phyloP scores from a whole-genome alignment of 2,888 invertebrate genomes.

The Leucophenga maculata region DNA sequence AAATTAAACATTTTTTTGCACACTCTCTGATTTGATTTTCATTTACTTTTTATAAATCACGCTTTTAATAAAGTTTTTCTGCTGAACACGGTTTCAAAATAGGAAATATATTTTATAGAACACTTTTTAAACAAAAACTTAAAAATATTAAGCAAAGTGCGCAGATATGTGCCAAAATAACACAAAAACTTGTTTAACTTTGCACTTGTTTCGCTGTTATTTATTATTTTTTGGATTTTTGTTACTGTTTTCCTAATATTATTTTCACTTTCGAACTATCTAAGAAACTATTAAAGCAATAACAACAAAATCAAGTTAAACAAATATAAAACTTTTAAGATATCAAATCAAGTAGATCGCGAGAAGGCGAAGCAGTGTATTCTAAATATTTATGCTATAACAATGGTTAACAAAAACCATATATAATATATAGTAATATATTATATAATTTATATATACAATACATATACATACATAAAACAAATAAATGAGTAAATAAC shows the following conservation, averaged over 20 bases:
- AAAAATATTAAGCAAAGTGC: conserved; percentile 39
- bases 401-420: conserved; percentile 21
- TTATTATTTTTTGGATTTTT: conserved; percentile 12
- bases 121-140: conserved; percentile 33
- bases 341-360: conserved; percentile 1
- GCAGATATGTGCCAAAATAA: conserved; percentile 55
- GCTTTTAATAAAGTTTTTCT: conserved; percentile 47
- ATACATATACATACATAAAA: conserved; percentile 36
- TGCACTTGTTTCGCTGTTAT: conserved; percentile 4
- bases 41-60: conserved; percentile 46
- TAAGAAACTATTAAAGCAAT: conserved; percentile 47
- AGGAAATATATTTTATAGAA: conserved; percentile 30
- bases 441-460: conserved; percentile 40
- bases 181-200: conserved; percentile 1
- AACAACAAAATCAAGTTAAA: conserved; percentile 16
- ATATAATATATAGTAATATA: conserved; percentile 17
- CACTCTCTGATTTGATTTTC: conserved; percentile 30
- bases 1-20: conserved; percentile 25
- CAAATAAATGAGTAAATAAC: conserved; percentile 37
- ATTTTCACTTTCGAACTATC: no score
- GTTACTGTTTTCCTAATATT: no score
- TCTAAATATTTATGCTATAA: conserved; percentile 16
- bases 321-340: neutral
- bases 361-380: neutral
- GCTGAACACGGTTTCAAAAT: conserved; percentile 22